Base-by-base conservation (phyloP, 1,140 invertebrate species). In the Lordiphosa clarofinis region DNA sequence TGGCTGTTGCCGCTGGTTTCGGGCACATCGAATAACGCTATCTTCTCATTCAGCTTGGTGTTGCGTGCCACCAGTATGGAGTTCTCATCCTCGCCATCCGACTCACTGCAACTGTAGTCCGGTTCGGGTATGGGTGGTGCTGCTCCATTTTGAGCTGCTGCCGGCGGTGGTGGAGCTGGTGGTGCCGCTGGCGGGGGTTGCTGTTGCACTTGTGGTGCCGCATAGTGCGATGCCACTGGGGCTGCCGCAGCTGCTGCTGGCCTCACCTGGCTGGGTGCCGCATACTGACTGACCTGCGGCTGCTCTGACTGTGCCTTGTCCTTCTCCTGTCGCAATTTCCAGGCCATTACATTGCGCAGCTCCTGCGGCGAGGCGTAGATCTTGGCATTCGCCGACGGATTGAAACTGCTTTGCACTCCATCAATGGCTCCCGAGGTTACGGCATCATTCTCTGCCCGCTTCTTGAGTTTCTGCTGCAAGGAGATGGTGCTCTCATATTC, bases 321-420 rank as follows among this genome's bases (percentile, higher is more conserved):
- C 47, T 79, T 60, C 28, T 76, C 72, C 56, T 88, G 87, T 0
- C 87, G 64, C 56, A 88, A 19, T 44, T 88, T 88, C 84, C 94
- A 91, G 84, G 95, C 96, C 3, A 94, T 95, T 11, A 96, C 94
- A 19, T 92, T 92, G 72, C 94, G 95, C 66, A 96, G 92, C 82
- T 95, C 95, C 76, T 95, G 93, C 6, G 96, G 96, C 35, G 94
- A 95, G 5, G 96, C 96, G 89, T 97, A 97, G 33, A 97, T 90
- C 87, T 97, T 97, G 49, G 96, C 95, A 90, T 91, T 94, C 64
- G 94, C 93, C 36, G 93, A 91, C 0, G 96, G 96, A 62, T 94
- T 93, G 90, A 97, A 97, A 69, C 95, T 96, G 7, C 95, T 96
- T 90, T 95, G 94, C 31, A 95, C 90, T 43, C 87, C 79, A 44